These are phyloP conservation scores for Erythrocebus patas DNA, from an alignment of 2,113 vertebrate species.

Conservation along the genomic window DNA sequence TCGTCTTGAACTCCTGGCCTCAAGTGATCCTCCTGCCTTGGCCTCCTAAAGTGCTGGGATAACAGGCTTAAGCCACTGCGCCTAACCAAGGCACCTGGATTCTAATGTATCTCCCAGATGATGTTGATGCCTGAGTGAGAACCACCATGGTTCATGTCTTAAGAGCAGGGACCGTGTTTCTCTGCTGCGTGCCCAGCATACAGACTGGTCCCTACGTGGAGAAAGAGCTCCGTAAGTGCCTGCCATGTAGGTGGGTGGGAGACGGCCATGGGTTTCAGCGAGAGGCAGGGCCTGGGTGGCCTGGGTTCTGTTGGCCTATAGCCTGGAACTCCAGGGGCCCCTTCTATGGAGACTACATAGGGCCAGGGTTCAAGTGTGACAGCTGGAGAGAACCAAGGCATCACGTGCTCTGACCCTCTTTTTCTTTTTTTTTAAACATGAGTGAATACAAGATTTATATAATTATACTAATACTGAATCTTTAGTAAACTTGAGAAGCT, in stretches of 20 bases:
- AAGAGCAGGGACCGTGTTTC: not conserved
- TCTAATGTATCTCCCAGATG: not conserved
- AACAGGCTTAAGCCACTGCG: too few relatives aligned
- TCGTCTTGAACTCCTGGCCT: too few relatives aligned
- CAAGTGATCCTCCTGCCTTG: too few relatives aligned
- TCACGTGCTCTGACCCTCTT: not conserved
- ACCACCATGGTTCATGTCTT: not conserved
- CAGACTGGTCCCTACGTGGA: rapidly evolving
- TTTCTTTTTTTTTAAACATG: not conserved
- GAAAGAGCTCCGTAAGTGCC: too few relatives aligned
- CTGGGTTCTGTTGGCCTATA: not conserved
- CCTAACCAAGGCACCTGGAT: not conserved
- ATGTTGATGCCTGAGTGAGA: not conserved
- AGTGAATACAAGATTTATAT: not conserved
- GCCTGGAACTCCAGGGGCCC: not conserved
- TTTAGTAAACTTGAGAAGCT: not conserved
- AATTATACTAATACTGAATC: not conserved
- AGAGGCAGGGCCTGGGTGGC: too few relatives aligned
- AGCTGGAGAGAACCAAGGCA: not conserved
- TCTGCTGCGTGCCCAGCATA: too few relatives aligned
- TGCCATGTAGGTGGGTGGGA: not conserved
- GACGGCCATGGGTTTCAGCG: not conserved
- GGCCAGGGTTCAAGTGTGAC: too few relatives aligned
- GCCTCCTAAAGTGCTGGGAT: too few relatives aligned
- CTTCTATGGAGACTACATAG: rapidly evolving